Evolutionary conservation across 2,888 invertebrate species (phyloP).

Genomic region (Nysson spinosus): DNA sequence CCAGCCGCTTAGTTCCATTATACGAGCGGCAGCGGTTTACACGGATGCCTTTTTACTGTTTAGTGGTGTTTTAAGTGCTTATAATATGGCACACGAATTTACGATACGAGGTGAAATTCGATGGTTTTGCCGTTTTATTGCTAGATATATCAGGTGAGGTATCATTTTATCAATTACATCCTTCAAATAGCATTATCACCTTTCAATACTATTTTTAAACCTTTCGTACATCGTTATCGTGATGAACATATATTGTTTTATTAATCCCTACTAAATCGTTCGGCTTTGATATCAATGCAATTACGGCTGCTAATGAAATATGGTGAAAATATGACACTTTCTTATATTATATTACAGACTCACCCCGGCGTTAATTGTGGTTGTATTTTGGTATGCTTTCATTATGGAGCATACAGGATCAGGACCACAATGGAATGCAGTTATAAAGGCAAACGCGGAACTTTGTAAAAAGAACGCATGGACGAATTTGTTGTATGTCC

Average conservation of each 20-base stretch:
- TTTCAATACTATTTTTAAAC: background rate
- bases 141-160: constrained; percentile 81
- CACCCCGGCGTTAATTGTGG: constrained; percentile 82
- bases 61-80: constrained; percentile 83
- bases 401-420: constrained; percentile 82
- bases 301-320: too few species aligned
- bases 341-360: constrained; percentile 77
- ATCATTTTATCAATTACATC: background rate
- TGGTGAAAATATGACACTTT: background rate
- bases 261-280: too few species aligned
- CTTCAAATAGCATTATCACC: background rate
- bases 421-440: constrained; percentile 84
- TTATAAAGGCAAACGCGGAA: constrained; percentile 82
- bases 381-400: constrained; percentile 84
- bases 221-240: too few species aligned
- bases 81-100: constrained; percentile 80
- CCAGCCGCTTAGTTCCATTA: constrained; percentile 81
- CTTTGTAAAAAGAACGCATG: constrained; percentile 84
- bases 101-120: constrained; percentile 79
- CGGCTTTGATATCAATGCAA: too few species aligned
- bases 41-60: constrained; percentile 84
- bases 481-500: constrained; percentile 84
- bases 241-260: too few species aligned
- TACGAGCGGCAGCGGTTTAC: constrained; percentile 83
- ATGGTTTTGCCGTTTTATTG: constrained; percentile 80